Base-by-base conservation (phyloP, 2,888 invertebrate species). In the Bugula neritina region DNA sequence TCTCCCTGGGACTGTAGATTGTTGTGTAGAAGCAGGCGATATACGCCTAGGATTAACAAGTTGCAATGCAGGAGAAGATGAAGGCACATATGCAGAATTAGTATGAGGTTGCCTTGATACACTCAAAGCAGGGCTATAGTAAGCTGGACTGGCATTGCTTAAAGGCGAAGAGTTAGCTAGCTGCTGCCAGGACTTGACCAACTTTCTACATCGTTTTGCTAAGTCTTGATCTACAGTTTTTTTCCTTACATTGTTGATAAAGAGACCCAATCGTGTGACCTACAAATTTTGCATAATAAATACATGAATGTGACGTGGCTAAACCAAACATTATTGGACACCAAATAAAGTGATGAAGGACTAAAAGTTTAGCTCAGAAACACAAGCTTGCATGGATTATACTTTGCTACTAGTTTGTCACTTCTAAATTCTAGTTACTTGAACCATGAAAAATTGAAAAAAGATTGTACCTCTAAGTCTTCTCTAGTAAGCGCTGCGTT, bases 181-280 rank as follows among this genome's bases (percentile, higher is more conserved):
- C 13, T 91, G 91, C 79, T 95, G 90, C 96, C 96, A 96, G 86
- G 91, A 89, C 80, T 93, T 93, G 73, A 96, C 90, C 83, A 96
- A 88, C 82, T 92, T 92, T 86, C 95, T 96, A 73, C 94, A 92
- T 77, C 95, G 89, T 80, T 91, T 90, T 72, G 94, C 93, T 83
- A 96, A 87, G 74, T 88, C 88, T 77, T 92, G 92, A 31, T 94
- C 91, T 73, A 87, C 88, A 57, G 93, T 93, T 85, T 92, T 92
- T 74, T 92, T 88, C 72, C 96, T 89, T 71, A 96, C 87, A 84
- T 94, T 93, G 85, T 96, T 96, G 85, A 96, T 91, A 84, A 92
- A 90, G 85, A 91, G 92, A 55, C 94, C 96, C 84, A 97, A 87
- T 89, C 95, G 88, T 88, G 96, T 96, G 89, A 91, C 90, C 93